Evolutionary conservation across 2,113 vertebrate genomes (phyloP).

Genomic region (Sander lucioperca): DNA sequence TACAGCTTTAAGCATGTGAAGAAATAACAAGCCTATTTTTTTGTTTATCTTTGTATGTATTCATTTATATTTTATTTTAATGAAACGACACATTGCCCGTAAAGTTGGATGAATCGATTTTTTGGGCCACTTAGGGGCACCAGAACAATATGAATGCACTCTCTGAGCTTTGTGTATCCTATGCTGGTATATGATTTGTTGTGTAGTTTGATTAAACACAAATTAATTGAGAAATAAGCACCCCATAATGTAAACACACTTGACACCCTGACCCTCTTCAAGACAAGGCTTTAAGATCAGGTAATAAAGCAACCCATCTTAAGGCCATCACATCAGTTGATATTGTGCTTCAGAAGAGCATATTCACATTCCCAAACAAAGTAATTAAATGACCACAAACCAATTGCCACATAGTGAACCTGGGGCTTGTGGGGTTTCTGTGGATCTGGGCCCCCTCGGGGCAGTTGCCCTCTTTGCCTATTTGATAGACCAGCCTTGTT

Average conservation of each 20-base stretch:
- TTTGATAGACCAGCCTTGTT: neutral
- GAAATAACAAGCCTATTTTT: neutral
- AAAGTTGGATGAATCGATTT: neutral
- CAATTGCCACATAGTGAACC: neutral
- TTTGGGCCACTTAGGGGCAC: too few relatives aligned
- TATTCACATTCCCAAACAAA: conserved; percentile 5
- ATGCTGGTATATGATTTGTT: neutral
- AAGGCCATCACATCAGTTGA: neutral
- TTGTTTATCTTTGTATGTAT: neutral
- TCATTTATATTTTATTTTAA: neutral
- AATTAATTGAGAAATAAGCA: neutral
- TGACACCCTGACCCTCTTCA: neutral
- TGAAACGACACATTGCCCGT: neutral
- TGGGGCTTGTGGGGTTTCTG: neutral
- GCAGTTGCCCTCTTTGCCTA: neutral
- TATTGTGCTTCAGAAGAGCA: neutral
- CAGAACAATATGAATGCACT: too few relatives aligned
- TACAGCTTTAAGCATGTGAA: neutral
- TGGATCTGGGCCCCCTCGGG: too few relatives aligned
- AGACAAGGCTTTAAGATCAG: neutral
- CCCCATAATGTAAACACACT: neutral
- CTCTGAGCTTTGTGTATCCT: neutral
- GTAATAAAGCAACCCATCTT: neutral
- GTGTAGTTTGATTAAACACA: neutral
- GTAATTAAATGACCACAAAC: neutral